Evolutionary conservation across 2,113 vertebrate species (phyloP), one percentile per base, ranked within the genome.

Genomic region (Varanus salvator): DNA sequence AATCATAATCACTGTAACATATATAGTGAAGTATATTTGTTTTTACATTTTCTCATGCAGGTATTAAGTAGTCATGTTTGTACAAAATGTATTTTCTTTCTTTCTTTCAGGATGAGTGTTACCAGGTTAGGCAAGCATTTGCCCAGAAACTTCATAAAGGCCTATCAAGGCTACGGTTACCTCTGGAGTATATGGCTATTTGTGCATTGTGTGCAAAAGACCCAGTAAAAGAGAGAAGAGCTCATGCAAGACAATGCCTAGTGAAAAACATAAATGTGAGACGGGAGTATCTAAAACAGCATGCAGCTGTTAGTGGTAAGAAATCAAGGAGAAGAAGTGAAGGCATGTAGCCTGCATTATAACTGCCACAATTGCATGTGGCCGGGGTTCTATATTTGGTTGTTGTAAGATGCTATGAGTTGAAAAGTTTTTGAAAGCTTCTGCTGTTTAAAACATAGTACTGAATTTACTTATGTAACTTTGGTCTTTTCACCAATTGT

Each of bases 111-210:
- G 99, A 99, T 90, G 99, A 99, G 95, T 99, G 99, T 96, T 99
- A 99, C 96, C 99, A 99, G 96, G 99, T 99, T 94, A 98, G 99
- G 48, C 99, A 99, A 96, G 97, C 98, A 90, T 99, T 99, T 95
- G 98, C 99, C 89, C 99, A 99, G 97, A 99, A 99, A 96, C 98
- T 99, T 92, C 98, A 99, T 93, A 98, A 99, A 93, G 99, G 98
- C 52, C 97, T 99, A 93, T 98, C 98, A 89, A 98, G 98, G 91
- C 97, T 99, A 94, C 97, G 99, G 3, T 98, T 99, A 90, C 99
- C 99, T 2, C 97, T 99, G 84, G 99, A 99, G 90, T 99, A 99
- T 95, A 98, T 99, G 98, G 99, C 98, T 3, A 98, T 99, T 94
- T 99, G 99, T 81, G 98, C 99, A 50, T 95, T 99, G 86, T 99